phyloP scores from a whole-genome alignment of 1,140 invertebrate species.

The Globodera ellingtonae region DNA sequence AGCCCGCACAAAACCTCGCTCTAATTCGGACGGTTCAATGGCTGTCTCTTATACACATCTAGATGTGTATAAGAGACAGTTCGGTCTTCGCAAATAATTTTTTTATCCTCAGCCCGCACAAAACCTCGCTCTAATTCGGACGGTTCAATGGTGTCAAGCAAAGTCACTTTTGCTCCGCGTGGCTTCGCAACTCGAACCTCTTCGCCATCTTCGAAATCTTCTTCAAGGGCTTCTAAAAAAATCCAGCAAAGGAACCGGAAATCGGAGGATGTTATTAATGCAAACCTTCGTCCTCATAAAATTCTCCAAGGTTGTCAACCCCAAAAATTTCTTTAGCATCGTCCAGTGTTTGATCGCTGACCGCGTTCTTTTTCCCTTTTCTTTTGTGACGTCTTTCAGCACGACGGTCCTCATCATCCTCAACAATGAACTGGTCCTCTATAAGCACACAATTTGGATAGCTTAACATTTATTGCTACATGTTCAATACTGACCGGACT shows the following conservation, averaged over 20 bases:
- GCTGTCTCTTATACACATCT: too few species aligned
- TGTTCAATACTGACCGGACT: conserved; percentile 69
- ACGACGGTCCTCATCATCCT: conserved; percentile 43
- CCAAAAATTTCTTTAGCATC: conserved; percentile 99
- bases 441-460: conserved; percentile 3
- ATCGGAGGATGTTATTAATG: not conserved
- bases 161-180: conserved; percentile 72
- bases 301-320: conserved; percentile 41
- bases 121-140: conserved; percentile 92
- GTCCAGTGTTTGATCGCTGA: conserved; percentile 77
- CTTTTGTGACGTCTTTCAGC: conserved; percentile 22
- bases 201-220: conserved; percentile 39
- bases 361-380: conserved; percentile 24
- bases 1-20: conserved; percentile 91
- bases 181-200: conserved; percentile 57
- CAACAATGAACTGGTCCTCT: conserved; percentile 52
- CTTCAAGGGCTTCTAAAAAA: conserved; percentile 38
- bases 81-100: conserved; percentile 71
- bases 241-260: not conserved
- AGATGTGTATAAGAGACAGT: too few species aligned
- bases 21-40: conserved; percentile 89
- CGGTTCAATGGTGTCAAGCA: conserved; percentile 82
- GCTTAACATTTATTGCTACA: not conserved
- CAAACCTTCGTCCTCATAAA: conserved; percentile 42
- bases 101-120: conserved; percentile 90